A percentile compares a stretch with the other conserved stretches of the same genome.
These are phyloP conservation scores for Dichetophora obliterata DNA, from an alignment of 2,888 invertebrate genomes.

Conservation along the genomic window DNA sequence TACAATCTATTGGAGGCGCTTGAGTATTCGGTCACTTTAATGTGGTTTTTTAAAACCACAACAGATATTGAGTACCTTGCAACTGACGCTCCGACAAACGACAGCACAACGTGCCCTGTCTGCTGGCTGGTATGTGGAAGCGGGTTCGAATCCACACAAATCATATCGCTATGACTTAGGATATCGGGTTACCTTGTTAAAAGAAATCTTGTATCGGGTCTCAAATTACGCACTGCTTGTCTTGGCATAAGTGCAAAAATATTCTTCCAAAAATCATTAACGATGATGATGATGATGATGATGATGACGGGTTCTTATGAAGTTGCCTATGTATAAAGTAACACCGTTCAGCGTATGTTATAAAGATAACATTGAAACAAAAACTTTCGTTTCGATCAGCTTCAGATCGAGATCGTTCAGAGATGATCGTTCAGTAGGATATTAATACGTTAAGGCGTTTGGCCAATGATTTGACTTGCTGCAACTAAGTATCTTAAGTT, in stretches of 20 bases:
- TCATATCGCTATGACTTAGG: slow-evolving; percentile 12
- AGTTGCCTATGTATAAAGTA: too few species aligned
- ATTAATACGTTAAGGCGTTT: too few species aligned
- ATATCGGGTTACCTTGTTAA: slow-evolving; percentile 23
- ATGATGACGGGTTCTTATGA: too few species aligned
- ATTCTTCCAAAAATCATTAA: slow-evolving; percentile 13
- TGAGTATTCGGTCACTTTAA: slow-evolving; percentile 60
- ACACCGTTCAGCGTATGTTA: too few species aligned
- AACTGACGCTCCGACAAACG: slow-evolving; percentile 47
- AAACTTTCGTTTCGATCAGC: too few species aligned
- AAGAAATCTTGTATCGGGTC: slow-evolving; percentile 17
- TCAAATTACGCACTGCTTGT: slow-evolving; percentile 25
- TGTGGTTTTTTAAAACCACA: slow-evolving; percentile 61
- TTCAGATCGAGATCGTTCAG: too few species aligned
- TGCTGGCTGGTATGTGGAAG: slow-evolving; percentile 19
- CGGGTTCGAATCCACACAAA: neutral
- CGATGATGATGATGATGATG: too few species aligned
- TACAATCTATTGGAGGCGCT: neutral
- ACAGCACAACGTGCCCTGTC: neutral
- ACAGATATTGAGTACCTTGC: slow-evolving; percentile 62
- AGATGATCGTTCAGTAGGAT: too few species aligned
- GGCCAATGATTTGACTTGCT: too few species aligned
- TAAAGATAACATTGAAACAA: too few species aligned
- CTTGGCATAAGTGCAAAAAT: slow-evolving; percentile 19
- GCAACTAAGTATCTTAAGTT: too few species aligned